A percentile compares a stretch with the other conserved stretches of the same genome.
These are phyloP conservation scores for Operophtera brumata DNA, from an alignment of 2,888 invertebrate genomes.

Conservation along the genomic window DNA sequence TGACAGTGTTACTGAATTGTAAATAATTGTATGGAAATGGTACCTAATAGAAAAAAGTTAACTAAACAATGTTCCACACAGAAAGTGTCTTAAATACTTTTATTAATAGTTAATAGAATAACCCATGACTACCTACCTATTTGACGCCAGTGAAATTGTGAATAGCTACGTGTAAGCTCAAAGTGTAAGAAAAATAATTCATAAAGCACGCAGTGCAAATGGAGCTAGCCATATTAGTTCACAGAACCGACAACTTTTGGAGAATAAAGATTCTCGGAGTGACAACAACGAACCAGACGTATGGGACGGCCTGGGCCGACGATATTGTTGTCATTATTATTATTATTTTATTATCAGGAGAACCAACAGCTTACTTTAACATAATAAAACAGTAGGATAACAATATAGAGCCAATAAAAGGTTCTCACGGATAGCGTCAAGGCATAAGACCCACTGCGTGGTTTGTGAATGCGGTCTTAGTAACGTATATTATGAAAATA, in stretches of 20 bases:
- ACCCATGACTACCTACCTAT: background rate
- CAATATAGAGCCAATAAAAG: no score
- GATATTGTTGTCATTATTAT: no score
- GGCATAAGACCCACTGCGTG: no score
- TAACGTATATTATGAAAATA: background rate
- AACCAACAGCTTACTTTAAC: no score
- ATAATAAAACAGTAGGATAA: no score
- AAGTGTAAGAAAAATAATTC: background rate
- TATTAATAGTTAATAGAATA: background rate
- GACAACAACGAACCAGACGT: no score
- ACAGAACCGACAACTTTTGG: no score
- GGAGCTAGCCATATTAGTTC: background rate
- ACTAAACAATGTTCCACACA: constrained; percentile 10
- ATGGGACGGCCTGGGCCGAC: no score
- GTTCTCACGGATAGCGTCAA: no score
- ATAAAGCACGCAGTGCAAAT: background rate
- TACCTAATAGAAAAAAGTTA: constrained; percentile 2
- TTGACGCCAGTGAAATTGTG: background rate
- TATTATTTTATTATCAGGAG: no score
- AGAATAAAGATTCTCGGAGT: no score
- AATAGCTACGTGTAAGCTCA: background rate
- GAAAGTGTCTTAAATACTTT: constrained; percentile 8
- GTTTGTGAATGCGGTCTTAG: background rate
- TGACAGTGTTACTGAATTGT: no score
- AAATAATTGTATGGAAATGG: background rate